A percentile compares a stretch with the other conserved stretches of the same genome.
These are phyloP conservation scores for Apostichopus leukothele DNA, from an alignment of 53 echinoderm and acorn worm genomes.

Conservation along the genomic window DNA sequence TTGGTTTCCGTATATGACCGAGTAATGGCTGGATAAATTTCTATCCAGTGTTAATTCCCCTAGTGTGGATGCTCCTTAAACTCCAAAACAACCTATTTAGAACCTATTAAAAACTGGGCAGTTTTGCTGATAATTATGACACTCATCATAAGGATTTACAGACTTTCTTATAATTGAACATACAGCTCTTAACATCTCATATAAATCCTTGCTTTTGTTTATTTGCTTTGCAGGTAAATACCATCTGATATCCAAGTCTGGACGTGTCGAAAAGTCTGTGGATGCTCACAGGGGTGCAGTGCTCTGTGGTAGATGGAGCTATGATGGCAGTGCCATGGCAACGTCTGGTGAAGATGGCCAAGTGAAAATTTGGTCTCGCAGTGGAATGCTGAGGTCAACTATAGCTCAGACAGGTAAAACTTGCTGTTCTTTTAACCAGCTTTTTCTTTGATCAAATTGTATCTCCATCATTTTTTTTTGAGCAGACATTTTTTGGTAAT, in stretches of 20 bases:
- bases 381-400: conserved; percentile 97
- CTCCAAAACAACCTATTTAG: too few species aligned
- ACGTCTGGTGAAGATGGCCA: conserved; percentile 99
- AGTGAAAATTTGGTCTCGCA: conserved; percentile 98
- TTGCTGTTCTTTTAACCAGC: not conserved
- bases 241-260: conserved; percentile 91
- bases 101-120: too few species aligned
- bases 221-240: conserved; percentile 68
- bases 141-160: too few species aligned
- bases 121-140: too few species aligned
- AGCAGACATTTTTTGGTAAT: not conserved
- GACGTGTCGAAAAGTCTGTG: conserved; percentile 94
- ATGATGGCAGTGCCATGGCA: conserved; percentile 98
- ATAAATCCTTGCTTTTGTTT: not conserved
- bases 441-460: too few species aligned
- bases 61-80: too few species aligned
- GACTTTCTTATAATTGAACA: too few species aligned
- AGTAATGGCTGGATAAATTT: too few species aligned
- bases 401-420: conserved; percentile 83
- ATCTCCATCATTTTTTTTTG: not conserved
- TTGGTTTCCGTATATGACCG: too few species aligned
- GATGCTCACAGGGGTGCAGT: conserved; percentile 98
- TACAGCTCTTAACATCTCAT: too few species aligned
- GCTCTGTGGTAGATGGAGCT: conserved; percentile 96
- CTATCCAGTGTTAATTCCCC: too few species aligned